Evolutionary conservation across 2,888 invertebrate species (phyloP).

Genomic region (Pecten maximus): DNA sequence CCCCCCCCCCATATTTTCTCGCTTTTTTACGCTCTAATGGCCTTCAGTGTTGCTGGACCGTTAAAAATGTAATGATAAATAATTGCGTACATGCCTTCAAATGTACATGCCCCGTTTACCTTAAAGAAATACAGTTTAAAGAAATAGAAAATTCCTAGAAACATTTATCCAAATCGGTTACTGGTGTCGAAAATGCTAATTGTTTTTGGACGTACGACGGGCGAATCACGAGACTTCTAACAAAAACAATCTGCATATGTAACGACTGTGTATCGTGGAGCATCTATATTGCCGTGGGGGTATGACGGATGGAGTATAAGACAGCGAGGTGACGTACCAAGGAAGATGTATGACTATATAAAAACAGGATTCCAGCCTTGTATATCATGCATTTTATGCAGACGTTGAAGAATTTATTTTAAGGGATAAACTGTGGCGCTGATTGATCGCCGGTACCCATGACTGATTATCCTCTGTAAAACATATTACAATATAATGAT

Average conservation of each 20-base stretch:
- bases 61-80: too few species aligned
- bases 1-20: too few species aligned
- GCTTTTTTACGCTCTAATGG: too few species aligned
- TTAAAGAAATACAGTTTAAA: too few species aligned
- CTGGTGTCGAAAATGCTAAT: too few species aligned
- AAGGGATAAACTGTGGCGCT: neutral
- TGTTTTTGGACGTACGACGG: too few species aligned
- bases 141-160: too few species aligned
- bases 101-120: too few species aligned
- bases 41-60: too few species aligned
- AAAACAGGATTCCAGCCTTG: neutral
- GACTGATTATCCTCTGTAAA: neutral
- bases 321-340: neutral
- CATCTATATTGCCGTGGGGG: neutral
- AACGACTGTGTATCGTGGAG: neutral
- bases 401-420: neutral
- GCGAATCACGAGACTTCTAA: neutral
- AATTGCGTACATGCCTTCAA: too few species aligned
- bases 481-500: constrained; percentile 1
- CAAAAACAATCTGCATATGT: neutral
- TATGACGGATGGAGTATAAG: neutral
- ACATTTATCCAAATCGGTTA: too few species aligned
- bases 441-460: neutral
- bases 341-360: neutral
- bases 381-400: neutral